Conservation (phyloP, 30 jellyfish, hydroid and myxozoan genomes). For the Pelagia noctiluca region DNA sequence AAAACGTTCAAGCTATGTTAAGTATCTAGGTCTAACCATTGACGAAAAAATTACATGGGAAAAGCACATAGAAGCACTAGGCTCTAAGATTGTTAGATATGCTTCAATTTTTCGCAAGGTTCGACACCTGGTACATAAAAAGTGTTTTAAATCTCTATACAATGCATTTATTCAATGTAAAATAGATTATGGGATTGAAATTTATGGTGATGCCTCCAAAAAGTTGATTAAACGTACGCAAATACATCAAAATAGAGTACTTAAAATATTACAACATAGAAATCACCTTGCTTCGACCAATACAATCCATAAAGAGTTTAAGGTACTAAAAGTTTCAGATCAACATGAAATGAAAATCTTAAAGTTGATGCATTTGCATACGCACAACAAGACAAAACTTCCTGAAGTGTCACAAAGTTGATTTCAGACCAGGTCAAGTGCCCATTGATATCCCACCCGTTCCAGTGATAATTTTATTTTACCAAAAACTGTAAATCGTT, state of each 20-base stretch:
- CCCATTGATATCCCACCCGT: slow-evolving; percentile 14
- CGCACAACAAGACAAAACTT: slow-evolving; percentile 13
- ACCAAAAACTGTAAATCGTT: background rate
- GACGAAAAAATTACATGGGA: background rate
- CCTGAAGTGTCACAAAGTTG: slow-evolving; percentile 11
- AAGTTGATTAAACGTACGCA: background rate
- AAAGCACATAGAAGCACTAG: background rate
- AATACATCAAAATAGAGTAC: background rate
- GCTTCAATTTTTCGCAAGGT: background rate
- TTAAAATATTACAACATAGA: background rate
- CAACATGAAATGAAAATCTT: background rate
- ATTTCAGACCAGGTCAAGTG: slow-evolving; percentile 11
- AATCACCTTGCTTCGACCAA: background rate
- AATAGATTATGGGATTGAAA: background rate
- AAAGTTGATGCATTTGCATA: slow-evolving; percentile 1
- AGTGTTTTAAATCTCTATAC: background rate
- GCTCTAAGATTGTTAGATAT: background rate
- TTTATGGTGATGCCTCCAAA: slow-evolving; percentile 1
- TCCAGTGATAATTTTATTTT: background rate
- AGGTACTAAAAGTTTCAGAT: background rate
- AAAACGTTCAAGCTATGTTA: background rate
- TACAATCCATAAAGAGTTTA: background rate
- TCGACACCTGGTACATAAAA: background rate
- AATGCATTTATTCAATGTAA: background rate
- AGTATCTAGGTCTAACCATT: background rate